Base-by-base conservation (phyloP, 2,888 invertebrate species). In the Chaitophorus viminalis region DNA sequence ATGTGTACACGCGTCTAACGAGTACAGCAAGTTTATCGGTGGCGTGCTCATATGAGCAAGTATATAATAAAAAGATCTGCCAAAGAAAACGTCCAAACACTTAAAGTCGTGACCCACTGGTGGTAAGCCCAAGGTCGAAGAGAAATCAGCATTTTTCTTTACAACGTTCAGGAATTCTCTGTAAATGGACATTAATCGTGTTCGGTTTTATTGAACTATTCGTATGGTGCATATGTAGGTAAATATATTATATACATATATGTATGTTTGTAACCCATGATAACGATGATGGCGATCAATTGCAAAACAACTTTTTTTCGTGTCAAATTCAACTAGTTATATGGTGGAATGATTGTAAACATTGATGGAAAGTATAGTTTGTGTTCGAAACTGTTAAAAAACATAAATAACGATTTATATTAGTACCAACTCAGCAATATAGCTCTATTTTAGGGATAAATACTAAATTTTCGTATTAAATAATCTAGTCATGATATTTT, bases 171-270 rank as follows among this genome's bases (percentile, higher is more conserved):
- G n/a, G 78, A 60, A 79, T 87, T 31, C 21, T 79, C 74, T 60
- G 31, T 87, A 87, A 87, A 87, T 74, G 79, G 86, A 72, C 72
- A 87, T 74, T 79, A 87, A 87, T 78, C 86, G 86, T 86, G 86
- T 33, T 54, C 78, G 25, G 33, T 72, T 6, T 52, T 70, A 77
- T 68, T 65, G 31, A 65, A 77, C 46, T 46, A 17, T 72, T 6
- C 3, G 39, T 72, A 33, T 72, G 46, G 33, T n/a, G 39, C 21
- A 6, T 46, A 39, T 21, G n/a, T 75, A 74, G 18, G 36, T 74
- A 74, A 70, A 72, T 33, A 72, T 31, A 29, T 8, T 29, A 29
- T 29, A 14, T n/a, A 33, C 33, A 52, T 33, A 9, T 52, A 25
- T 36, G 25, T 54, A 68, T 54, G 75, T n/a, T 52, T 82, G 8